Percentiles rank a stretch among this genome's conserved stretches.
Conservation (phyloP, 2,113 vertebrate species). For the Phyllostomus hastatus region DNA sequence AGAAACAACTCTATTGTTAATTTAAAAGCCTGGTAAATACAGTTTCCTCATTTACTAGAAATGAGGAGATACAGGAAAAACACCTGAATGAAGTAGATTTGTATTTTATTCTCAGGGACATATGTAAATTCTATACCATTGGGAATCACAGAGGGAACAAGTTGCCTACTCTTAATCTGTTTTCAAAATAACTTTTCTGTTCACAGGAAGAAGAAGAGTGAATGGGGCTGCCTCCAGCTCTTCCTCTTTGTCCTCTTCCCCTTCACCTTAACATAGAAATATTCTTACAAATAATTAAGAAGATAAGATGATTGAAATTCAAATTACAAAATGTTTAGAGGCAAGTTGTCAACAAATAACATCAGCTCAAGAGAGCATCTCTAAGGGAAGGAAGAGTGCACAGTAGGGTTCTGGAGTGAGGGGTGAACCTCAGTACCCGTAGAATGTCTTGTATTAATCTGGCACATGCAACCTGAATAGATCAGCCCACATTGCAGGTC, state of each 20-base stretch:
- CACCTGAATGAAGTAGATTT: background rate
- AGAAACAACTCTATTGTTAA: background rate
- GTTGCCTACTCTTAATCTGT: background rate
- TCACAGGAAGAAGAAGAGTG: background rate
- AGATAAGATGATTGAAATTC: background rate
- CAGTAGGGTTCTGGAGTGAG: background rate
- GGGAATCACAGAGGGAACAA: background rate
- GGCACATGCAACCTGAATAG: background rate
- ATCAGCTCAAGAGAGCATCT: background rate
- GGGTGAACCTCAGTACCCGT: background rate
- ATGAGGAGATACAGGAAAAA: background rate
- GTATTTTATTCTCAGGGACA: background rate
- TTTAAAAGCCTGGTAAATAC: background rate
- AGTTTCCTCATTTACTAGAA: background rate
- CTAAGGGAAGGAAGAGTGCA: background rate
- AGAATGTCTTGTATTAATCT: background rate
- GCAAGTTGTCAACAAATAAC: background rate
- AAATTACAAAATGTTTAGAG: background rate
- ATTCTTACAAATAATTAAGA: background rate
- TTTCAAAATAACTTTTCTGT: background rate
- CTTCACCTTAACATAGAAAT: background rate
- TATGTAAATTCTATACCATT: background rate
- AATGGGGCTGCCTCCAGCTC: background rate
- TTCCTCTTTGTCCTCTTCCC: background rate
- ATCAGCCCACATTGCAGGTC: background rate